These are phyloP conservation scores for Drosophila stalkeri DNA, from an alignment of 2,888 invertebrate species.

Conservation along the genomic window DNA sequence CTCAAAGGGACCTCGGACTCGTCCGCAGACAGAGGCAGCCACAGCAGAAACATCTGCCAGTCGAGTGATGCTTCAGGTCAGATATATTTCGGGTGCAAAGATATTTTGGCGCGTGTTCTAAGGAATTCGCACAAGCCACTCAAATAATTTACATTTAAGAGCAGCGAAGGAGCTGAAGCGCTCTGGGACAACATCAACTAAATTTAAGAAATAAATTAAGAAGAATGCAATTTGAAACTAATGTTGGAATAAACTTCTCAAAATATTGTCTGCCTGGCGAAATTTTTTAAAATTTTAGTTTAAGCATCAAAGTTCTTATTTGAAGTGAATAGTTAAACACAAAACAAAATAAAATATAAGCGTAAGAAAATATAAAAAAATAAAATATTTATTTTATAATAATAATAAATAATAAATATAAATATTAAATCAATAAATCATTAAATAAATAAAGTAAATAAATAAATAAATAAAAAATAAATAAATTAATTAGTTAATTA, in stretches of 20 bases:
- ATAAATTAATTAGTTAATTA: too few species aligned
- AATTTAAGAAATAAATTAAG: constrained; percentile 4
- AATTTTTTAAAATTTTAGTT: not conserved
- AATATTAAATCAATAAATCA: too few species aligned
- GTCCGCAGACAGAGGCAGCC: not conserved
- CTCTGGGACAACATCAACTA: not conserved
- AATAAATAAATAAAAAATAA: too few species aligned
- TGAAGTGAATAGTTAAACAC: too few species aligned
- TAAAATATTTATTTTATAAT: too few species aligned
- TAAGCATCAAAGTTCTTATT: too few species aligned
- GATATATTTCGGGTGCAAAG: constrained; percentile 27
- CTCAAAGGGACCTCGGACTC: not conserved
- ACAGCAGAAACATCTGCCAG: constrained; percentile 1
- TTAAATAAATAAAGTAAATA: too few species aligned
- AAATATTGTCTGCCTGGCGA: not conserved
- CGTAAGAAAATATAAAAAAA: too few species aligned
- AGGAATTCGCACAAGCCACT: constrained; percentile 21
- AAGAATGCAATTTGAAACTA: not conserved
- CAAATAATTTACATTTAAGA: constrained; percentile 9
- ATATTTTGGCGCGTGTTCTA: constrained; percentile 48
- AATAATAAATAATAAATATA: too few species aligned
- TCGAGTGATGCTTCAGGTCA: constrained; percentile 15
- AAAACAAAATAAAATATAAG: too few species aligned
- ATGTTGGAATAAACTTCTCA: not conserved
- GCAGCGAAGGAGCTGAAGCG: not conserved